phyloP scores from a whole-genome alignment of 2,113 vertebrate genomes.

The Mustelus asterias region DNA sequence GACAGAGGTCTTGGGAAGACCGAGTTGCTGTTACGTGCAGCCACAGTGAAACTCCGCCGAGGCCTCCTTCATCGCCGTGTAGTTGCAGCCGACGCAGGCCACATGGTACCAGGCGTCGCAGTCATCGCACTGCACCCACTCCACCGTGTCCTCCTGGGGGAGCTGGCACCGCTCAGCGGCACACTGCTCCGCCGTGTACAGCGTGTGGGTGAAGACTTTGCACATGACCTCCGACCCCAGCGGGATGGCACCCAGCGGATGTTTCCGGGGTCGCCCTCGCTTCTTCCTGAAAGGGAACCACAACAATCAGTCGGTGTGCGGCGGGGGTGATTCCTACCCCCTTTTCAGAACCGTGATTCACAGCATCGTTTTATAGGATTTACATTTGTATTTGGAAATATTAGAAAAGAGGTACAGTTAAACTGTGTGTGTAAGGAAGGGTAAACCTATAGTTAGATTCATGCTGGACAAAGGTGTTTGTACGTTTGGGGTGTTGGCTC shows the following conservation, averaged over 20 bases:
- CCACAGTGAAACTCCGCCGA: slow-evolving; percentile 70
- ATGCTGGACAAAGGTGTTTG: too few species aligned
- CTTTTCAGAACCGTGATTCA: neutral
- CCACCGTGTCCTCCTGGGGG: slow-evolving; percentile 73
- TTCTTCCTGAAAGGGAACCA: slow-evolving; percentile 52
- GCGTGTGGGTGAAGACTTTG: slow-evolving; percentile 50
- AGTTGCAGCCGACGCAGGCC: slow-evolving; percentile 64
- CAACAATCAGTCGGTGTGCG: neutral
- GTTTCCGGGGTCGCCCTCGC: slow-evolving; percentile 64
- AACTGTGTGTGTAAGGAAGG: too few species aligned
- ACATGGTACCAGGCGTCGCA: slow-evolving; percentile 76
- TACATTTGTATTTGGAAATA: too few species aligned
- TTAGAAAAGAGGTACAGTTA: too few species aligned
- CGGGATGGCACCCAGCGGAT: slow-evolving; percentile 46
- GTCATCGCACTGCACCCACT: slow-evolving; percentile 81
- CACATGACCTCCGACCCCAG: slow-evolving; percentile 38
- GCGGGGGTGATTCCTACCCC: neutral
- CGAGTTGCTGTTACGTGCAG: slow-evolving; percentile 49
- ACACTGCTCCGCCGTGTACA: slow-evolving; percentile 55
- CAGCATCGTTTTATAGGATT: neutral
- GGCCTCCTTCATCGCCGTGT: slow-evolving; percentile 58
- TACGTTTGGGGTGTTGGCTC: too few species aligned
- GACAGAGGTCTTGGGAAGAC: too few species aligned
- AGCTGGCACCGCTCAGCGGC: slow-evolving; percentile 59
- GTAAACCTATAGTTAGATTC: too few species aligned